These are phyloP conservation scores for Pygoscelis antarcticus DNA, from an alignment of 2,113 vertebrate genomes.

Conservation along the genomic window DNA sequence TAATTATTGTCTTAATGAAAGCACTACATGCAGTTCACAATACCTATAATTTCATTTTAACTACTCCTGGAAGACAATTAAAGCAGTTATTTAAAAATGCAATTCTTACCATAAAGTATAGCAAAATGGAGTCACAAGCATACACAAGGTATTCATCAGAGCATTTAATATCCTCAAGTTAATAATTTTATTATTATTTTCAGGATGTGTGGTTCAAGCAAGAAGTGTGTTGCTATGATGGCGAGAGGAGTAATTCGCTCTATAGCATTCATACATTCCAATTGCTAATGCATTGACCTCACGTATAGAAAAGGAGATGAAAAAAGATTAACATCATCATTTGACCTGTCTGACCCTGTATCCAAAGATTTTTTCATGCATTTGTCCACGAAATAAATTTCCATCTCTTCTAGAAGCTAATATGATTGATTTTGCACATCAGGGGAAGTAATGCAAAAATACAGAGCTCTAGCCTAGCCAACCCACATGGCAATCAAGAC, in stretches of 20 bases:
- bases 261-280: neutral
- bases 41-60: conserved; percentile 48
- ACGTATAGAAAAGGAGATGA: neutral
- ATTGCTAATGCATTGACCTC: neutral
- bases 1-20: conserved; percentile 9
- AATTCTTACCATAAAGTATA: conserved; percentile 23
- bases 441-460: neutral
- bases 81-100: conserved; percentile 46
- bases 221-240: neutral
- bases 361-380: neutral
- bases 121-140: conserved; percentile 24
- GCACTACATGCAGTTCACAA: neutral
- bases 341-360: neutral
- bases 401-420: neutral
- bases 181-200: conserved; percentile 45
- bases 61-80: conserved; percentile 60
- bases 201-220: conserved; percentile 14
- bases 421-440: neutral
- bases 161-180: neutral
- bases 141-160: conserved; percentile 7
- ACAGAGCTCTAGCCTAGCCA: neutral
- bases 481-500: neutral
- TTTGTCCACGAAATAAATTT: neutral
- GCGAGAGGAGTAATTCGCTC: neutral
- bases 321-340: neutral